Conservation (phyloP, 2,888 invertebrate genomes). For the Smittia aterrima region DNA sequence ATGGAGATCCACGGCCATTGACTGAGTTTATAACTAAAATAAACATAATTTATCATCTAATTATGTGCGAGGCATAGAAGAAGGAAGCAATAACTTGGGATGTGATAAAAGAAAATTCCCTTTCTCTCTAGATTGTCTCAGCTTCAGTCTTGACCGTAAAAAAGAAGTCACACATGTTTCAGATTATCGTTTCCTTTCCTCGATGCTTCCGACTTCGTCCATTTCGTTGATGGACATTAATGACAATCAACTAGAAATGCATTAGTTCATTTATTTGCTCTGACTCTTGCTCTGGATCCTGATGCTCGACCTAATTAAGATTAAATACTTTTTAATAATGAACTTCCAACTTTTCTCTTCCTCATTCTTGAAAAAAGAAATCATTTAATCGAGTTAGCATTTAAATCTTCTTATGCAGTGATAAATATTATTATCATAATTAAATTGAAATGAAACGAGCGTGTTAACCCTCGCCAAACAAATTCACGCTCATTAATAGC, state of each 20-base stretch:
- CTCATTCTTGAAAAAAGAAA: too few relatives aligned
- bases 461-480: constrained; percentile 32
- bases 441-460: constrained; percentile 38
- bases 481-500: constrained; percentile 39
- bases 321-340: constrained; percentile 29
- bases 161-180: constrained; percentile 23
- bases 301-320: constrained; percentile 36
- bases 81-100: constrained; percentile 24
- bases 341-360: too few relatives aligned
- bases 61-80: not conserved
- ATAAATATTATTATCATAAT: constrained; percentile 40
- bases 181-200: constrained; percentile 9
- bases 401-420: constrained; percentile 29
- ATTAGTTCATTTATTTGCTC: not conserved
- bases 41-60: constrained; percentile 30
- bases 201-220: not conserved
- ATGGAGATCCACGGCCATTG: not conserved
- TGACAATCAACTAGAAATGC: constrained; percentile 15
- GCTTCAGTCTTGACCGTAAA: not conserved
- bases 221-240: constrained; percentile 9
- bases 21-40: constrained; percentile 14
- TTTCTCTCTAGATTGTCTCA: not conserved
- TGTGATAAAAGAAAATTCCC: constrained; percentile 7
- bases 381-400: too few relatives aligned
- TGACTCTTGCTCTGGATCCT: not conserved